Conservation (phyloP, 2,888 invertebrate genomes). For the Vanessa cardui region DNA sequence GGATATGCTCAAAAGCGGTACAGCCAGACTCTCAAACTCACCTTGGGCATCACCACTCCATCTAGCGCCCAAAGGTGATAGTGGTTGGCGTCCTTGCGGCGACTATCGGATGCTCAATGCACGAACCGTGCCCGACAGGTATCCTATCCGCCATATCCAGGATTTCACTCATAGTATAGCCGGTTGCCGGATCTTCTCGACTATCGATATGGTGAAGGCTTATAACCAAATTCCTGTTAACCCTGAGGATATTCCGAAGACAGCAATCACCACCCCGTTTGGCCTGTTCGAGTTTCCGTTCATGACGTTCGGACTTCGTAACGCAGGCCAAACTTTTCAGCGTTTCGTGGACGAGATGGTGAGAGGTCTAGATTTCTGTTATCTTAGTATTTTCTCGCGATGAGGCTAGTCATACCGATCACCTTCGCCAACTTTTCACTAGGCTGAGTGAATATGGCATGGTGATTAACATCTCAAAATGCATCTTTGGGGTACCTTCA, state of each 20-base stretch:
- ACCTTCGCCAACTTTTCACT: slow-evolving; percentile 35
- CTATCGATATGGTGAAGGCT: slow-evolving; percentile 41
- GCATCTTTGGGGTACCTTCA: slow-evolving; percentile 17
- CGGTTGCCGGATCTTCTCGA: slow-evolving; percentile 30
- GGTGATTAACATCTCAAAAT: slow-evolving; percentile 18
- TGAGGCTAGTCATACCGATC: slow-evolving; percentile 20
- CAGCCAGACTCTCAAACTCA: slow-evolving; percentile 38
- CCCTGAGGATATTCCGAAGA: slow-evolving; percentile 50
- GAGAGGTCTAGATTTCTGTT: slow-evolving; percentile 36
- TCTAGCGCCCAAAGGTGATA: slow-evolving; percentile 46
- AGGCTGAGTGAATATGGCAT: slow-evolving; percentile 21
- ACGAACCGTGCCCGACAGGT: slow-evolving; percentile 35
- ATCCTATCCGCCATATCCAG: slow-evolving; percentile 33
- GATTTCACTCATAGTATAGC: slow-evolving; percentile 36
- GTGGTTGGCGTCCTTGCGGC: slow-evolving; percentile 40
- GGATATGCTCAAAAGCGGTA: slow-evolving; percentile 38
- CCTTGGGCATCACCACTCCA: slow-evolving; percentile 42
- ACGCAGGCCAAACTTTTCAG: slow-evolving; percentile 60
- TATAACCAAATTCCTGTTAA: slow-evolving; percentile 57
- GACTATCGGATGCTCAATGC: slow-evolving; percentile 38
- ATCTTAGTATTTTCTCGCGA: slow-evolving; percentile 43
- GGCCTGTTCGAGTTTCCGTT: slow-evolving; percentile 50
- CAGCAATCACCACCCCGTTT: slow-evolving; percentile 51
- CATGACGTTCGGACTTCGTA: slow-evolving; percentile 57
- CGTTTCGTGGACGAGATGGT: slow-evolving; percentile 51